Evolutionary conservation across 2,888 invertebrate genomes (phyloP).

Genomic region (Drosophila testacea): DNA sequence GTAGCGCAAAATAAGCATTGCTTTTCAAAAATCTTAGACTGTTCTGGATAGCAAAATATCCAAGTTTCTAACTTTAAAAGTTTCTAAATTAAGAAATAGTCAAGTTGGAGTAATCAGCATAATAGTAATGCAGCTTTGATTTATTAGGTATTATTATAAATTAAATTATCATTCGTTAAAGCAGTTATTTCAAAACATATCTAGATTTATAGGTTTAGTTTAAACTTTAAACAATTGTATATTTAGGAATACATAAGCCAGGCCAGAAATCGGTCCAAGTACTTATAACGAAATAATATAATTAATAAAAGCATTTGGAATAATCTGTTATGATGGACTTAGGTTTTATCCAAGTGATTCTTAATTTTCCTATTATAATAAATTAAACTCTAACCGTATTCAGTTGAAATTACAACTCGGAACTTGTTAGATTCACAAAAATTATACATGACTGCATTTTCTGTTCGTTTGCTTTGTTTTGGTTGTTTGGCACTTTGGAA

Average conservation of each 20-base stretch:
- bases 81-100: neutral
- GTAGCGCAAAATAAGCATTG: conserved; percentile 14
- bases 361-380: no score
- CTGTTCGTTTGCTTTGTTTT: conserved; percentile 23
- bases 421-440: neutral
- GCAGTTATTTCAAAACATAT: no score
- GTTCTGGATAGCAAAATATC: conserved; percentile 20
- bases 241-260: no score
- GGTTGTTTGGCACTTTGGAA: conserved; percentile 20
- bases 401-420: neutral
- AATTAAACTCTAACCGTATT: neutral
- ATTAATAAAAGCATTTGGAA: no score
- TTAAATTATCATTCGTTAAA: no score
- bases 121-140: neutral
- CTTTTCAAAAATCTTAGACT: neutral
- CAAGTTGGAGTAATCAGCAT: neutral
- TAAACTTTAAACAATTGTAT: no score
- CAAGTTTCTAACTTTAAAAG: neutral
- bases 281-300: no score
- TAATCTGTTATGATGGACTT: no score
- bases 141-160: neutral
- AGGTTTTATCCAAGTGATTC: no score
- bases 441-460: conserved; percentile 19
- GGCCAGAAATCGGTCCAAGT: no score
- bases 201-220: no score